phyloP scores from a whole-genome alignment of 2,888 invertebrate genomes.

The Augiades crinisus region DNA sequence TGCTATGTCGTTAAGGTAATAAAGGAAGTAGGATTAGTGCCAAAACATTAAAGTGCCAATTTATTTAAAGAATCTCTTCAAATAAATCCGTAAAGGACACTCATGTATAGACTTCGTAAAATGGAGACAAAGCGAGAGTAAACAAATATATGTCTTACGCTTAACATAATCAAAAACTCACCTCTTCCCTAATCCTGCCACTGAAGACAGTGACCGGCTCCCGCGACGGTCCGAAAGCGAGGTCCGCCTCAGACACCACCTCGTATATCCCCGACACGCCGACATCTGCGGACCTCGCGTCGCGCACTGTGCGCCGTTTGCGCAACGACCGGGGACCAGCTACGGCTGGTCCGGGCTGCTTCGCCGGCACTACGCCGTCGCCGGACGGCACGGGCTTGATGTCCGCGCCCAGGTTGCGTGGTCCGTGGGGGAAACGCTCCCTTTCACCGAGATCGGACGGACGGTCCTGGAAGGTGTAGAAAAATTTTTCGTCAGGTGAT shows the following conservation, averaged over 20 bases:
- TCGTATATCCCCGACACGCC: slow-evolving; percentile 95
- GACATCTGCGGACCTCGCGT: slow-evolving; percentile 91
- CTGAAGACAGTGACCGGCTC: slow-evolving; percentile 94
- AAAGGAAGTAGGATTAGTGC: too few species aligned
- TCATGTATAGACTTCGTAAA: too few species aligned
- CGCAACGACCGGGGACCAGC: slow-evolving; percentile 80
- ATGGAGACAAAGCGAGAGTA: too few species aligned
- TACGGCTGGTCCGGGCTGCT: slow-evolving; percentile 72
- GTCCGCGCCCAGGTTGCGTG: slow-evolving; percentile 82
- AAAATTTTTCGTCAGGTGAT: too few species aligned
- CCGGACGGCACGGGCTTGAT: slow-evolving; percentile 53
- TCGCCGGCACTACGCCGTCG: slow-evolving; percentile 74
- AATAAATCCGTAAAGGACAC: too few species aligned
- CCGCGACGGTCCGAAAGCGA: slow-evolving; percentile 93
- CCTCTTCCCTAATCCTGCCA: slow-evolving; percentile 92
- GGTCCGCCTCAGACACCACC: slow-evolving; percentile 94
- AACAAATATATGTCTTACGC: too few species aligned
- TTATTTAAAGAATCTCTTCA: too few species aligned
- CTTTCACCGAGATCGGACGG: slow-evolving; percentile 79
- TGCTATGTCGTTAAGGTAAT: too few species aligned
- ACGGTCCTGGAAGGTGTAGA: slow-evolving; percentile 57
- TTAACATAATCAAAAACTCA: slow-evolving; percentile 38
- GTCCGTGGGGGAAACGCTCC: slow-evolving; percentile 91
- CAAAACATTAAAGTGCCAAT: too few species aligned
- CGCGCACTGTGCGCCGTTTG: slow-evolving; percentile 85